phyloP scores from a whole-genome alignment of 2,888 invertebrate genomes.

The Notocelia uddmanniana region DNA sequence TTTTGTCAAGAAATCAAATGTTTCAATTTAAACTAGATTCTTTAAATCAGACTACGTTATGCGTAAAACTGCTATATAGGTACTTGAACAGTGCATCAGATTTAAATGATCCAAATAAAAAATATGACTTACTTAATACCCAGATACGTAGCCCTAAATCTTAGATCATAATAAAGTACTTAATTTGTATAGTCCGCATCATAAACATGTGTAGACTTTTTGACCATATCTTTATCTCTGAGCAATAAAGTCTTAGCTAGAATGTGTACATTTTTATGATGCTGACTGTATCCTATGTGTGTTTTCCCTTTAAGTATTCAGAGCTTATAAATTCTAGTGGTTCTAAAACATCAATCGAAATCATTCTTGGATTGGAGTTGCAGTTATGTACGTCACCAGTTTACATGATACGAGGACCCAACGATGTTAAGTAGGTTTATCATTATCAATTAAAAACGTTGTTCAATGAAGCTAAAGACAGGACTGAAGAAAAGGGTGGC shows the following conservation, averaged over 20 bases:
- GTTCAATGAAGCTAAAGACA: conserved; percentile 31
- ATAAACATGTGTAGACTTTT: too few relatives aligned
- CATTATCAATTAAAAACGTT: conserved; percentile 28
- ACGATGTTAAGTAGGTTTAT: neutral
- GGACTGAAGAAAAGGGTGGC: conserved; percentile 47
- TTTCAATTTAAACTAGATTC: neutral
- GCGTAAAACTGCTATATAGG: neutral
- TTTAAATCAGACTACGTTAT: neutral
- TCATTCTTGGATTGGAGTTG: neutral
- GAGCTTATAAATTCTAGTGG: neutral
- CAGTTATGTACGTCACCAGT: neutral
- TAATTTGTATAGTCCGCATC: too few relatives aligned
- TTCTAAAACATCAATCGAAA: neutral
- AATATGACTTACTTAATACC: too few relatives aligned
- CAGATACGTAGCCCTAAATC: too few relatives aligned
- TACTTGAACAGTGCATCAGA: neutral
- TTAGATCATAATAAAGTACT: too few relatives aligned
- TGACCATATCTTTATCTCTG: too few relatives aligned
- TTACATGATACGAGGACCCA: neutral
- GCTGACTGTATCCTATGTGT: too few relatives aligned
- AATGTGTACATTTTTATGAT: too few relatives aligned
- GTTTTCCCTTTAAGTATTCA: neutral
- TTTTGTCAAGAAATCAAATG: neutral
- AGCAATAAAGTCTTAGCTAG: too few relatives aligned
- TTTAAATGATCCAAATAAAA: neutral